phyloP scores from a whole-genome alignment of 1,140 invertebrate species.

The Saccostrea echinata region DNA sequence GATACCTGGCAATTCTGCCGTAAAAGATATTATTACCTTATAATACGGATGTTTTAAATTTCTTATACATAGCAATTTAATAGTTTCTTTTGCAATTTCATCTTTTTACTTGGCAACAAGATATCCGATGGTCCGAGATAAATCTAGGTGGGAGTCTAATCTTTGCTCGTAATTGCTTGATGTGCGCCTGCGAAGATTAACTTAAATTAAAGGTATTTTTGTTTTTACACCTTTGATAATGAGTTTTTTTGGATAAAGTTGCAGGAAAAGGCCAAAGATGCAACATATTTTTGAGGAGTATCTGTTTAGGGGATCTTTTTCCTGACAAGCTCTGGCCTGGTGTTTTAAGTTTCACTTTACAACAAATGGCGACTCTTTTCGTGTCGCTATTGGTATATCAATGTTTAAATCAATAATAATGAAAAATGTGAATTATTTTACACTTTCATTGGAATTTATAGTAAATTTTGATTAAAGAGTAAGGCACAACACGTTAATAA shows the following conservation, averaged over 20 bases:
- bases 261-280: slow-evolving; percentile 24
- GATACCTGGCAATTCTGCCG: slow-evolving; percentile 22
- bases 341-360: neutral
- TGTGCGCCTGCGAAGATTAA: slow-evolving; percentile 29
- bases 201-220: slow-evolving; percentile 30
- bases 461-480: too few relatives aligned
- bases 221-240: slow-evolving; percentile 35
- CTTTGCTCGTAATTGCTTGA: slow-evolving; percentile 34
- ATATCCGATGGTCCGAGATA: slow-evolving; percentile 10
- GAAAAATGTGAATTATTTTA: too few relatives aligned
- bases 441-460: too few relatives aligned
- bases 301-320: slow-evolving; percentile 4
- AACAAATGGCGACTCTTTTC: too few relatives aligned
- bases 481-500: too few relatives aligned
- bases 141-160: slow-evolving; percentile 19
- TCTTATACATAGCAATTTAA: slow-evolving; percentile 38
- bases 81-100: slow-evolving; percentile 26
- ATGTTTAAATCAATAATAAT: too few relatives aligned
- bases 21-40: slow-evolving; percentile 40
- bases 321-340: neutral
- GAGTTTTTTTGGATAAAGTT: neutral
- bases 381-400: too few relatives aligned
- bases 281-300: neutral
- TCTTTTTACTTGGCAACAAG: slow-evolving; percentile 30
- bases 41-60: slow-evolving; percentile 30